Percentiles rank a stretch among this genome's conserved stretches.
Conservation (phyloP, 2,797 vertebrate genomes). For the Diceros bicornis region DNA sequence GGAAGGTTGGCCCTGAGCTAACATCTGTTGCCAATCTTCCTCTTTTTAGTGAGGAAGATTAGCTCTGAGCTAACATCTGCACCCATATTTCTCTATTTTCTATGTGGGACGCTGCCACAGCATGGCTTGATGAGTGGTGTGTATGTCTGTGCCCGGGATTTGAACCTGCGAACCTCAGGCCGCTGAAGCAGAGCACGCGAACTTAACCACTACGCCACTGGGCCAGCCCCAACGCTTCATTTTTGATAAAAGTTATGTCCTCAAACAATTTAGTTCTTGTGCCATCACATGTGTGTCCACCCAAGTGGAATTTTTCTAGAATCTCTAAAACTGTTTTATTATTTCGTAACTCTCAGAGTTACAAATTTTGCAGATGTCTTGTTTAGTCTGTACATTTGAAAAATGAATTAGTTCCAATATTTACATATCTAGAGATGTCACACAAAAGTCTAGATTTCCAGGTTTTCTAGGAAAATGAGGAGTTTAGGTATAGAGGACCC, state of each 20-base stretch:
- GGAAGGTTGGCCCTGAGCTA: too few relatives aligned
- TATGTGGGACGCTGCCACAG: too few relatives aligned
- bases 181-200: too few relatives aligned
- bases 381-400: neutral
- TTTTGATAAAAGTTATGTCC: neutral
- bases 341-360: constrained; percentile 47
- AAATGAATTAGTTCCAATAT: neutral
- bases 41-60: too few relatives aligned
- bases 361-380: constrained; percentile 6
- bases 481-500: neutral
- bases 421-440: constrained; percentile 12
- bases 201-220: too few relatives aligned
- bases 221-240: neutral
- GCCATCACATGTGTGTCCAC: neutral
- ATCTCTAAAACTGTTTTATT: constrained; percentile 22
- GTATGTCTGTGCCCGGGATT: too few relatives aligned
- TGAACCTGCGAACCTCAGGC: too few relatives aligned
- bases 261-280: constrained; percentile 39
- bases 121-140: too few relatives aligned
- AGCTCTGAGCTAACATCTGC: too few relatives aligned
- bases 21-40: too few relatives aligned
- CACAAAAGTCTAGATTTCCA: constrained; percentile 7
- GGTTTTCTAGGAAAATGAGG: constrained; percentile 5
- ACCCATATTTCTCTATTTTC: too few relatives aligned
- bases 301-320: constrained; percentile 39